Evolutionary conservation across 2,888 invertebrate species (phyloP).

Genomic region (Blomia tropicalis): DNA sequence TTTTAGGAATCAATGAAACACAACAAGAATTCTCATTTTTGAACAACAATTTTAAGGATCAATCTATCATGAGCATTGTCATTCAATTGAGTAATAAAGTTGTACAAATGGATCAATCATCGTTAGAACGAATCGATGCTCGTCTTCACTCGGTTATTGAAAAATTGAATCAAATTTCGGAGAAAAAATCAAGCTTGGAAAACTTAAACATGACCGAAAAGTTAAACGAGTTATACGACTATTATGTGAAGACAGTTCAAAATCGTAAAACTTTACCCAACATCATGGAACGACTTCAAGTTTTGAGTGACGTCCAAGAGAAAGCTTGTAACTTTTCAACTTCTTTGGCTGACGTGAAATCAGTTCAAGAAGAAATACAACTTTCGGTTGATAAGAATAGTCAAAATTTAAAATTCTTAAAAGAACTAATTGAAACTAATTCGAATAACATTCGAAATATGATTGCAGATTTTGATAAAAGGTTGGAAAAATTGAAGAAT

Average conservation of each 20-base stretch:
- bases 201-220: constrained; percentile 38
- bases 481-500: not conserved
- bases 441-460: not conserved
- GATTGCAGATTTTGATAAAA: not conserved
- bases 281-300: constrained; percentile 65
- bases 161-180: constrained; percentile 56
- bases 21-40: constrained; percentile 46
- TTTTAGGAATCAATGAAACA: constrained; percentile 56
- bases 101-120: constrained; percentile 58
- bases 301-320: constrained; percentile 68
- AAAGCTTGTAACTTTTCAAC: constrained; percentile 40
- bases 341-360: not conserved
- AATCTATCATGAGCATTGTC: constrained; percentile 48
- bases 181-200: constrained; percentile 44
- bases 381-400: not conserved
- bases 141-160: constrained; percentile 55
- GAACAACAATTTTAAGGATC: constrained; percentile 34
- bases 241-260: constrained; percentile 68
- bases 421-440: not conserved
- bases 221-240: constrained; percentile 56
- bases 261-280: constrained; percentile 60
- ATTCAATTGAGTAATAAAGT: constrained; percentile 60
- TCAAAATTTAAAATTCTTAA: not conserved
- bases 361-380: not conserved
- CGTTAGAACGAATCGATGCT: constrained; percentile 67